Evolutionary conservation across 2,888 invertebrate species (phyloP).

Genomic region (Leptogaster cylindrica): DNA sequence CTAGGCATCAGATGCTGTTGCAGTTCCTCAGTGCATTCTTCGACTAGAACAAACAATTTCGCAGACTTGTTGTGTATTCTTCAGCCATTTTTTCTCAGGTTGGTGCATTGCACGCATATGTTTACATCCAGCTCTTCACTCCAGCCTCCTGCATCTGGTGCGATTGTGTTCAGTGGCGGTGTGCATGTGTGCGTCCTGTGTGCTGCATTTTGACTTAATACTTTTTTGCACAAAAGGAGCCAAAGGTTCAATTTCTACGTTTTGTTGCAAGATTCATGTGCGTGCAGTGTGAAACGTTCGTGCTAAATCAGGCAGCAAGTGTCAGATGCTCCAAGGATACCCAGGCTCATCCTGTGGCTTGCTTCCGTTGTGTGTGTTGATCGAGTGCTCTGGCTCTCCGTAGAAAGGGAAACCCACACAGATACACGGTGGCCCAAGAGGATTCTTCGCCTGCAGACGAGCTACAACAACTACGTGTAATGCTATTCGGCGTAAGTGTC

Average conservation of each 20-base stretch:
- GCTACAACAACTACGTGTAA: slow-evolving; percentile 35
- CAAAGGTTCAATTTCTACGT: no score
- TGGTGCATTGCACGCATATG: slow-evolving; percentile 39
- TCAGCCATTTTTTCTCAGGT: slow-evolving; percentile 35
- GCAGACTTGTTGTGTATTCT: no score
- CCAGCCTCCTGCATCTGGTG: slow-evolving; percentile 30
- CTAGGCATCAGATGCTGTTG: background rate
- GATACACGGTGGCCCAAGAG: slow-evolving; percentile 1
- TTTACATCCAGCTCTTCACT: slow-evolving; percentile 25
- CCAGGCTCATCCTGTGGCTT: background rate
- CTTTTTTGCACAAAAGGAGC: background rate
- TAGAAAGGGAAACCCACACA: slow-evolving; percentile 3
- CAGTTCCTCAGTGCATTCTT: no score
- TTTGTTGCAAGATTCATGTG: slow-evolving; percentile 23
- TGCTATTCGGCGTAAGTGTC: slow-evolving; percentile 46
- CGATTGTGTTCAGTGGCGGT: slow-evolving; percentile 14
- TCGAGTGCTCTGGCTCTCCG: slow-evolving; percentile 1
- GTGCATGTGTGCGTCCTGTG: slow-evolving; percentile 12
- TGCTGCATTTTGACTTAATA: slow-evolving; percentile 20
- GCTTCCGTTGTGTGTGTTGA: slow-evolving; percentile 1
- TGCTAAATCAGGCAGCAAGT: slow-evolving; percentile 1
- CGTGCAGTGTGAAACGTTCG: slow-evolving; percentile 2
- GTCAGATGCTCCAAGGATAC: slow-evolving; percentile 9
- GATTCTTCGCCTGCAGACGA: slow-evolving; percentile 24
- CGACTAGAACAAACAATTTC: no score